A percentile compares a stretch with the other conserved stretches of the same genome.
These are phyloP conservation scores for Coleophora deauratella DNA, from an alignment of 2,888 invertebrate species.

Conservation along the genomic window DNA sequence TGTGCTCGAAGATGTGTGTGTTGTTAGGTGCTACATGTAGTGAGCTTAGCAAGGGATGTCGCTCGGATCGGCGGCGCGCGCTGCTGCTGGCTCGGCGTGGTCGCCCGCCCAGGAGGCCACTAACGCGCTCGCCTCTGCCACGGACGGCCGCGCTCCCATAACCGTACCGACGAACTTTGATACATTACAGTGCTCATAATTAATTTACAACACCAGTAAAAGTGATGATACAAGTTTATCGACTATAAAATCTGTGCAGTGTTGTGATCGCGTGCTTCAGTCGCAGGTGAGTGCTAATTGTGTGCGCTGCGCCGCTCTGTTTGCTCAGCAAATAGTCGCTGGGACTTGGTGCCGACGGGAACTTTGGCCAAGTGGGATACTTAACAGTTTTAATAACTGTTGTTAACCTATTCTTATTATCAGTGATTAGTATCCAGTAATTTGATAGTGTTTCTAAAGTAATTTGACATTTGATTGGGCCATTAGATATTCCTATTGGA, in stretches of 20 bases:
- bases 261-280: slow-evolving; percentile 68
- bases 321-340: slow-evolving; percentile 52
- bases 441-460: too few species aligned
- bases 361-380: slow-evolving; percentile 14
- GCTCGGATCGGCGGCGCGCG: slow-evolving; percentile 39
- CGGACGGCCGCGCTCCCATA: slow-evolving; percentile 48
- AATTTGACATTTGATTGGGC: too few species aligned
- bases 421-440: too few species aligned
- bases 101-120: slow-evolving; percentile 55
- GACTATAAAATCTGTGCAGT: slow-evolving; percentile 68
- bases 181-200: slow-evolving; percentile 53
- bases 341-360: slow-evolving; percentile 36
- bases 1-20: background rate
- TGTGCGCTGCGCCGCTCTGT: slow-evolving; percentile 53
- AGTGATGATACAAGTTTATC: slow-evolving; percentile 71
- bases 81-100: slow-evolving; percentile 30
- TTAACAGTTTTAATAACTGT: too few species aligned
- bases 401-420: too few species aligned
- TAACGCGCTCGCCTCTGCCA: slow-evolving; percentile 47
- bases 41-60: slow-evolving; percentile 30
- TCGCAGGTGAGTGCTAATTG: slow-evolving; percentile 73
- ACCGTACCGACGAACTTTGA: slow-evolving; percentile 29
- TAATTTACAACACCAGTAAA: slow-evolving; percentile 68
- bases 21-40: background rate
- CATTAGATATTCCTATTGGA: too few species aligned